Percentiles rank a stretch among this genome's conserved stretches.
phyloP scores from a whole-genome alignment of 2,797 vertebrate species.

The Lepus oiostolus region DNA sequence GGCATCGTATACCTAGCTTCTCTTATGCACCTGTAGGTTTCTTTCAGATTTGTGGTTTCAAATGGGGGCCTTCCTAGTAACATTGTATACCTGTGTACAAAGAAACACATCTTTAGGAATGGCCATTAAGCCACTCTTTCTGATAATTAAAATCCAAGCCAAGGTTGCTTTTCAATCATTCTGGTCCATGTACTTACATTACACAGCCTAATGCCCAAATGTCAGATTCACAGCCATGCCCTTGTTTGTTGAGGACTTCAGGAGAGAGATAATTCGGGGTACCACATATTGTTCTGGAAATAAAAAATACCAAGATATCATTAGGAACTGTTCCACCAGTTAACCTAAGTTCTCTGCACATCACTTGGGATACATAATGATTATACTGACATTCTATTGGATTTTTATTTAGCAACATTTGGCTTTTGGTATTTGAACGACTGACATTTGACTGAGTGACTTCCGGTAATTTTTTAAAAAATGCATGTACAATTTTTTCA shows the following conservation, averaged over 20 bases:
- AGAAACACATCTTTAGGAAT: constrained; percentile 46
- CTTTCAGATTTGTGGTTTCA: constrained; percentile 98
- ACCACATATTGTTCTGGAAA: constrained; percentile 97
- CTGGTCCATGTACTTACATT: constrained; percentile 93
- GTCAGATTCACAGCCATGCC: constrained; percentile 98
- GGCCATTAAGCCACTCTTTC: not conserved
- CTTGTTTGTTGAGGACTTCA: constrained; percentile 99
- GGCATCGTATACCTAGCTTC: constrained; percentile 97
- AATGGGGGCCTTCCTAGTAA: constrained; percentile 97
- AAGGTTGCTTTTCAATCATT: not conserved
- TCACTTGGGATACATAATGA: constrained; percentile 7
- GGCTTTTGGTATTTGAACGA: constrained; percentile 7
- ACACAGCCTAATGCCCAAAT: constrained; percentile 99
- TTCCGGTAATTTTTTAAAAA: not conserved
- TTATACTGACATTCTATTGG: not conserved
- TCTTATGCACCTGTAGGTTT: constrained; percentile 97
- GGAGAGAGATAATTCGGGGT: constrained; percentile 99
- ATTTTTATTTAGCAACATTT: constrained; percentile 47
- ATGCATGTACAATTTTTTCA: not conserved
- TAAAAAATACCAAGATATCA: constrained; percentile 63
- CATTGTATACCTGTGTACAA: constrained; percentile 96
- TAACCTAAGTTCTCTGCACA: not conserved
- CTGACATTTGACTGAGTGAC: not conserved
- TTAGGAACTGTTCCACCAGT: not conserved
- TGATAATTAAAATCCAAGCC: not conserved